Conservation (phyloP, 2,888 invertebrate species). For the Geotrupes spiniger region DNA sequence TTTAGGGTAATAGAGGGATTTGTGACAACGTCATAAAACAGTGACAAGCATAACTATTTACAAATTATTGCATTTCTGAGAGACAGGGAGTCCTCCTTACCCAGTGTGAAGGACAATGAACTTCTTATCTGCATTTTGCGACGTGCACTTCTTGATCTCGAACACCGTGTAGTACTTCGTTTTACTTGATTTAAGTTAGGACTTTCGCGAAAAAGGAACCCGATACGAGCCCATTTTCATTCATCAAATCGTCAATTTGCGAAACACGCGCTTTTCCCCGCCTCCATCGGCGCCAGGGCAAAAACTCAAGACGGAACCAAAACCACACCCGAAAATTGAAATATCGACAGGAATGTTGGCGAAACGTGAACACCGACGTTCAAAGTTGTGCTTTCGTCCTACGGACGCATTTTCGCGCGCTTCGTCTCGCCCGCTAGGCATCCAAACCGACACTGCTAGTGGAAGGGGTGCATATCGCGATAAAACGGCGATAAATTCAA, state of each 20-base stretch:
- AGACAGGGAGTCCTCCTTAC: conserved; percentile 39
- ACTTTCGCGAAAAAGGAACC: background rate
- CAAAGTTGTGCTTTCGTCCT: background rate
- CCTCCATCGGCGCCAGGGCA: background rate
- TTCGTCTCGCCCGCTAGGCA: background rate
- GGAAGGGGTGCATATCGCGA: conserved; percentile 17
- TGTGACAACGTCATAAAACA: too few species aligned
- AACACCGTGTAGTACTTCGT: conserved; percentile 51
- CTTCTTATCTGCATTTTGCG: conserved; percentile 44
- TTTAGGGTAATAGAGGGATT: too few species aligned
- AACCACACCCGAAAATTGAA: background rate
- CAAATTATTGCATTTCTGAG: too few species aligned
- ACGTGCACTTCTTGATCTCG: conserved; percentile 45
- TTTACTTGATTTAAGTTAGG: conserved; percentile 29
- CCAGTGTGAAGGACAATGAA: conserved; percentile 51
- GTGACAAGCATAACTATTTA: too few species aligned
- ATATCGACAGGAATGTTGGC: background rate
- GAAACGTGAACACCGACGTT: background rate
- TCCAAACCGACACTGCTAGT: conserved; percentile 9
- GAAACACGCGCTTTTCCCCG: background rate
- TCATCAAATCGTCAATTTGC: too few species aligned
- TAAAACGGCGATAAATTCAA: conserved; percentile 10
- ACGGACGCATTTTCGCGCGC: conserved; percentile 3
- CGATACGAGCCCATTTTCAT: too few species aligned
- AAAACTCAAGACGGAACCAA: background rate